Conservation (phyloP, 2,888 invertebrate species). For the Ashinkailepas kermadecensis region DNA sequence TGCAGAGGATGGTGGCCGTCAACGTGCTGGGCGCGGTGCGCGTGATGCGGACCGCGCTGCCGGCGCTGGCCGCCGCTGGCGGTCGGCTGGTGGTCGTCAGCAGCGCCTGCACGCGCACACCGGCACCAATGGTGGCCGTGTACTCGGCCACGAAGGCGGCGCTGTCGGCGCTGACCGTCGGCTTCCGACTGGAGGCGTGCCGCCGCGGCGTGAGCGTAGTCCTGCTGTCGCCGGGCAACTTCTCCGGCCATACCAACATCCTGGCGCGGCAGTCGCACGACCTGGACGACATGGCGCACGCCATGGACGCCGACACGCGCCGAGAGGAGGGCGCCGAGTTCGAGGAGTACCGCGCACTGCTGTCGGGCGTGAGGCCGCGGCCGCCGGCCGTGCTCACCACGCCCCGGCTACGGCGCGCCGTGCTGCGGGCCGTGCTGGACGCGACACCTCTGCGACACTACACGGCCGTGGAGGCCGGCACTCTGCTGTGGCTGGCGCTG, state of each 20-base stretch:
- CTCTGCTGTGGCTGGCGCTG: not conserved
- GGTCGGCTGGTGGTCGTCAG: not conserved
- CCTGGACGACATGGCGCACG: not conserved
- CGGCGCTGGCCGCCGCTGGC: conserved; percentile 48
- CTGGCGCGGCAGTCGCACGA: not conserved
- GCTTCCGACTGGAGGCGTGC: conserved; percentile 57
- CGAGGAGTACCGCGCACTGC: not conserved
- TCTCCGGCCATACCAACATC: not conserved
- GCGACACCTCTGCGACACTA: not conserved
- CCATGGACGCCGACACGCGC: not conserved
- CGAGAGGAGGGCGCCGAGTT: not conserved
- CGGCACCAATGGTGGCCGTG: conserved; percentile 63
- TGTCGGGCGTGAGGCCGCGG: not conserved
- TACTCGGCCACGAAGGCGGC: conserved; percentile 81
- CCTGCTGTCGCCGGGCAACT: conserved; percentile 3
- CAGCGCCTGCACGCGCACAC: conserved; percentile 60
- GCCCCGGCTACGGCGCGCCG: conserved; percentile 4
- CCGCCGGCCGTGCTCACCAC: not conserved
- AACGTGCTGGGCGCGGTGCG: conserved; percentile 78
- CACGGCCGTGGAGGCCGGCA: conserved; percentile 10
- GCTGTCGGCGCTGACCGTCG: conserved; percentile 60
- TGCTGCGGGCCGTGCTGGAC: conserved; percentile 19
- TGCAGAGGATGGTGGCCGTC: conserved; percentile 61
- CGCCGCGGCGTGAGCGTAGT: not conserved
- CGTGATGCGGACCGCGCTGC: conserved; percentile 62